These are phyloP conservation scores for Danio albolineatus DNA, from an alignment of 2,797 vertebrate species.

Conservation along the genomic window DNA sequence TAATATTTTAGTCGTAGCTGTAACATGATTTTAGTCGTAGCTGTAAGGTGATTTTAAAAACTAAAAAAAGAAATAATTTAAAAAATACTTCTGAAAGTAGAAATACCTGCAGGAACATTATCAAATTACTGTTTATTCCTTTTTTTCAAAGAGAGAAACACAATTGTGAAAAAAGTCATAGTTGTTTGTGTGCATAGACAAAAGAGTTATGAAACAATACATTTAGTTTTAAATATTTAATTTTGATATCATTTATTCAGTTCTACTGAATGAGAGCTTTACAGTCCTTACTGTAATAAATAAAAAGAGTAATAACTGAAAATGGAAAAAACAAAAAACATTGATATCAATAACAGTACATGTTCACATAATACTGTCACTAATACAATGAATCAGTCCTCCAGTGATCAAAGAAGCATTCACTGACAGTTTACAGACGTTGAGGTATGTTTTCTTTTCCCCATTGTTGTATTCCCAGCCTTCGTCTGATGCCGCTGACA, in stretches of 20 bases:
- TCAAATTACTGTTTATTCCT: neutral
- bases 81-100: neutral
- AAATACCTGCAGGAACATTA: neutral
- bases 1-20: too few relatives aligned
- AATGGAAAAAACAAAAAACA: constrained; percentile 13
- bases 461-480: constrained; percentile 30
- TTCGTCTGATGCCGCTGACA: constrained; percentile 10
- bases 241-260: constrained; percentile 10
- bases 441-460: neutral
- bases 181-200: neutral
- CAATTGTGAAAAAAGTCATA: neutral
- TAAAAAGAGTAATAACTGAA: constrained; percentile 20
- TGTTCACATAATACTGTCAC: constrained; percentile 13
- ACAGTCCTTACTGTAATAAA: constrained; percentile 20
- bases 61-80: too few relatives aligned
- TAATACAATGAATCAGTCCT: constrained; percentile 18
- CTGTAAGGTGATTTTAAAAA: too few relatives aligned
- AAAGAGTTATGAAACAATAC: neutral
- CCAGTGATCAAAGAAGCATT: neutral
- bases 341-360: constrained; percentile 11
- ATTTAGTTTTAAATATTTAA: constrained; percentile 1
- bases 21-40: too few relatives aligned
- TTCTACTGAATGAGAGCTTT: neutral
- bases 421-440: neutral
- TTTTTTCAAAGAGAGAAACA: neutral